Percentiles rank a stretch among this genome's conserved stretches.
phyloP scores from a whole-genome alignment of 2,113 vertebrate genomes.

The Calypte anna region DNA sequence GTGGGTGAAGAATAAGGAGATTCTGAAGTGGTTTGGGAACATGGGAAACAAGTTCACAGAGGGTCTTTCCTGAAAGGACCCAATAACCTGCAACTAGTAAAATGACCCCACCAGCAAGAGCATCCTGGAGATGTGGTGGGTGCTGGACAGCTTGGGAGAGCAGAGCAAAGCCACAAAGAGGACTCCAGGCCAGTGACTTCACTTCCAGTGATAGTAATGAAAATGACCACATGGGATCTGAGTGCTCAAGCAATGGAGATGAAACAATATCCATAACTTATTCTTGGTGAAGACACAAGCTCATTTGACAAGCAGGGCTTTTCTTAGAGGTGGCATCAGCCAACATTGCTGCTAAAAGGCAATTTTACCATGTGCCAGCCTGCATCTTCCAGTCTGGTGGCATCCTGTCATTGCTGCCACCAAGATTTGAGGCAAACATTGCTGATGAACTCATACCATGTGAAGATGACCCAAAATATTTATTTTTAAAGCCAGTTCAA shows the following conservation, averaged over 20 bases:
- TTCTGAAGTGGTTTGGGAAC: neutral
- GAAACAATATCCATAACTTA: neutral
- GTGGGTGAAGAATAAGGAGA: neutral
- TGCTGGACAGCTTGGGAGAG: neutral
- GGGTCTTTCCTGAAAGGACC: neutral
- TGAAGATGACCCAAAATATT: neutral
- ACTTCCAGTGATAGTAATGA: neutral
- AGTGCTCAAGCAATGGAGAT: neutral
- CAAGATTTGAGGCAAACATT: neutral
- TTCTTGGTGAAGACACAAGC: neutral
- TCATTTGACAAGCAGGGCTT: neutral
- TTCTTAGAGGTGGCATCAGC: neutral
- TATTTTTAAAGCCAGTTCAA: neutral
- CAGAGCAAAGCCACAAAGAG: neutral
- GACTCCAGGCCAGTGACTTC: neutral
- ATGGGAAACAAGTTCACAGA: neutral
- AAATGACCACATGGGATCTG: neutral
- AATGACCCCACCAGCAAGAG: neutral
- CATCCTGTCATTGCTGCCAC: neutral
- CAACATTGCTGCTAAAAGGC: neutral
- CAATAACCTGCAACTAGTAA: neutral
- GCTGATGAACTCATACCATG: neutral
- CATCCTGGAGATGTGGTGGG: neutral
- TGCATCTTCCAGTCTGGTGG: neutral
- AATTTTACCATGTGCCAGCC: fast-evolving